These are phyloP conservation scores for Phenacoccus solenopsis DNA, from an alignment of 1,140 invertebrate genomes.

Conservation along the genomic window DNA sequence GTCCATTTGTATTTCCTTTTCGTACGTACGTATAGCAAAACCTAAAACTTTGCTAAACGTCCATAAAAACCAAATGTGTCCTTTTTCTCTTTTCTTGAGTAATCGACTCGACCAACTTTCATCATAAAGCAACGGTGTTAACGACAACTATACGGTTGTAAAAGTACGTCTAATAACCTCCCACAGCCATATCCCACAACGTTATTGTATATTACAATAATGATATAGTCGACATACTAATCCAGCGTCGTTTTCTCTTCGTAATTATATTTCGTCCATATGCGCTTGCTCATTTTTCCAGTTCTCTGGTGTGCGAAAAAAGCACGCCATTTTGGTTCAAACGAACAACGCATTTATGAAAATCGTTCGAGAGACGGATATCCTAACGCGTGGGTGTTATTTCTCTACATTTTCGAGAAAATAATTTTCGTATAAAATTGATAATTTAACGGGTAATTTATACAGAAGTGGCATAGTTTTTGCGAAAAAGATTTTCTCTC, in stretches of 20 bases:
- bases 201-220: too few species aligned
- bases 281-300: too few species aligned
- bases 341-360: too few species aligned
- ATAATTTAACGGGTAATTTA: not conserved
- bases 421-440: not conserved
- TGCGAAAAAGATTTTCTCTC: not conserved
- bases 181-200: too few species aligned
- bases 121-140: not conserved
- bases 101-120: not conserved
- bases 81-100: not conserved
- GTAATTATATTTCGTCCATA: too few species aligned
- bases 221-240: too few species aligned
- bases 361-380: too few species aligned
- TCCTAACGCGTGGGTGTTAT: too few species aligned
- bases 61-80: not conserved
- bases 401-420: too few species aligned
- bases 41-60: not conserved
- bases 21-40: not conserved
- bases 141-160: not conserved
- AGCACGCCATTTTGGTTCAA: too few species aligned
- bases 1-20: slow-evolving; percentile 2
- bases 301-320: too few species aligned
- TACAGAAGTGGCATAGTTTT: not conserved
- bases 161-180: not conserved
- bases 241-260: too few species aligned